Percentiles rank a stretch among this genome's conserved stretches.
Conservation (phyloP, 2,113 vertebrate genomes). For the Hippocampus guttulatus region DNA sequence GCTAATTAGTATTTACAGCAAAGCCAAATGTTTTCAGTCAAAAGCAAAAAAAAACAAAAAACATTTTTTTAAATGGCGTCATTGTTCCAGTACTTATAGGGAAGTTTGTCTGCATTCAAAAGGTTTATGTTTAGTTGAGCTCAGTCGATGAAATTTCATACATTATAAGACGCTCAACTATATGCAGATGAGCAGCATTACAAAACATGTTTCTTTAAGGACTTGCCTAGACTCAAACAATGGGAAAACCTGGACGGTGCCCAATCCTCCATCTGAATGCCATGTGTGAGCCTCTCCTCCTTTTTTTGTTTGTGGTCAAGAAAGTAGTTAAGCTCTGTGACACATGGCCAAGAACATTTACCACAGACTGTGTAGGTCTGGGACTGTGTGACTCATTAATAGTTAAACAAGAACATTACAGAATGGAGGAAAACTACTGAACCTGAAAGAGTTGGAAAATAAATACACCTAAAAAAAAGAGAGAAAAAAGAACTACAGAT, state of each 20-base stretch:
- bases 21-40: background rate
- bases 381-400: conserved; percentile 42
- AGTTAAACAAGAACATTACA: conserved; percentile 45
- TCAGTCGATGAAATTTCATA: conserved; percentile 5
- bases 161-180: conserved; percentile 1
- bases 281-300: conserved; percentile 52
- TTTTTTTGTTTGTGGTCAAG: conserved; percentile 13
- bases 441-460: background rate
- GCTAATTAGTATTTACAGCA: background rate
- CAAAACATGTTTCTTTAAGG: conserved; percentile 24
- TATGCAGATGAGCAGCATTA: conserved; percentile 1
- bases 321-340: conserved; percentile 38
- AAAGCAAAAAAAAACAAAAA: background rate
- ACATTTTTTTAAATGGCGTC: background rate
- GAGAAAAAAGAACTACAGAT: background rate
- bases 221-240: conserved; percentile 28
- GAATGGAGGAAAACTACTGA: background rate
- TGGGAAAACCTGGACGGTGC: conserved; percentile 26
- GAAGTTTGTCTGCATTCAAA: background rate
- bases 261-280: conserved; percentile 53
- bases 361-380: conserved; percentile 22
- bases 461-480: background rate
- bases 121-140: background rate
- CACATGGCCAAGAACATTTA: conserved; percentile 34
- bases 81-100: background rate